Evolutionary conservation across 2,797 vertebrate genomes (phyloP).

Genomic region (Chaenodraco wilsoni): DNA sequence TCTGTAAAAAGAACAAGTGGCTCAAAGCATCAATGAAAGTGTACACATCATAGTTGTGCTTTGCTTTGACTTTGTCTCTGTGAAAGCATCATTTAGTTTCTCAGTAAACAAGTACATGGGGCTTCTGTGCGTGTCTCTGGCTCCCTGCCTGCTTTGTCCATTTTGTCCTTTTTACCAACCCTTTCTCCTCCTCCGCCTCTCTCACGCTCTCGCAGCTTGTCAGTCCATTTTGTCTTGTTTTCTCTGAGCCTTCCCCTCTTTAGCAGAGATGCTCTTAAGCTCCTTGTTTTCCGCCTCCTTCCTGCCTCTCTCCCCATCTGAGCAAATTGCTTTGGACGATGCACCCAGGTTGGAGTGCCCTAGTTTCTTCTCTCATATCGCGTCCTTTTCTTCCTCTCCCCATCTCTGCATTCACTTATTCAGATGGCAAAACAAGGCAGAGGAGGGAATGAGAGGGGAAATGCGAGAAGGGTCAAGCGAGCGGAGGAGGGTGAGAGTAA

Average conservation of each 20-base stretch:
- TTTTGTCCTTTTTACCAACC: conserved; percentile 56
- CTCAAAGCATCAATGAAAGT: neutral
- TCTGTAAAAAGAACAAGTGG: neutral
- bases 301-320: conserved; percentile 60
- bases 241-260: conserved; percentile 68
- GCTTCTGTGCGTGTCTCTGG: neutral
- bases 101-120: conserved; percentile 19
- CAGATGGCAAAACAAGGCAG: conserved; percentile 47
- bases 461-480: conserved; percentile 10
- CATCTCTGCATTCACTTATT: conserved; percentile 74
- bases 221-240: conserved; percentile 70
- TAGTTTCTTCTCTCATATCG: conserved; percentile 63
- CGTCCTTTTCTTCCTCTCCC: conserved; percentile 48
- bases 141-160: conserved; percentile 37
- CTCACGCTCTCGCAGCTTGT: conserved; percentile 35
- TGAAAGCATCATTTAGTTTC: conserved; percentile 24
- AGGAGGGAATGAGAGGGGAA: conserved; percentile 30
- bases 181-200: conserved; percentile 17
- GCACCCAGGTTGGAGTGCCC: conserved; percentile 80
- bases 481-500: conserved; percentile 37
- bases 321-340: conserved; percentile 76
- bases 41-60: neutral
- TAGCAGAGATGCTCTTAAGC: conserved; percentile 76
- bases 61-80: neutral
- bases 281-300: conserved; percentile 69